Conservation (phyloP, 53 echinoderm and acorn worm genomes). For the Crossaster papposus region DNA sequence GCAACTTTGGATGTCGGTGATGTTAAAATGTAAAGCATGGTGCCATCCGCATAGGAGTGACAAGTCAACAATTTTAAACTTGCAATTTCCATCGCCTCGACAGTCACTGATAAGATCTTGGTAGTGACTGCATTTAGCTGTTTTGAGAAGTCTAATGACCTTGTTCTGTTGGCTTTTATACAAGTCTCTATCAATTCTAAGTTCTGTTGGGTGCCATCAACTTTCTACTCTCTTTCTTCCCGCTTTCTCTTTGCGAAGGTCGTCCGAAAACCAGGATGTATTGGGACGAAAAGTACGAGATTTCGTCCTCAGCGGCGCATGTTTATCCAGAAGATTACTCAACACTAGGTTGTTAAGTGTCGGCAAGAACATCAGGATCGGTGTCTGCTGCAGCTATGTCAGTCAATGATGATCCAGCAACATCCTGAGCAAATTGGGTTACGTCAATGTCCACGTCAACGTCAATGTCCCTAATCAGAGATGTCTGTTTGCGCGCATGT, state of each 20-base stretch:
- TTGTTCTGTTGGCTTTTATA: neutral
- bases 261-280: neutral
- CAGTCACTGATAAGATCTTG: constrained; percentile 6
- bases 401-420: neutral
- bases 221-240: neutral
- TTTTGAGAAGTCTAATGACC: constrained; percentile 2
- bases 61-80: constrained; percentile 18
- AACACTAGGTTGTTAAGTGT: neutral
- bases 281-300: neutral
- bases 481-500: neutral
- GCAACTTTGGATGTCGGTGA: constrained; percentile 10
- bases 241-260: neutral
- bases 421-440: neutral
- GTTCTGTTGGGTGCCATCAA: constrained; percentile 2
- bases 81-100: constrained; percentile 17
- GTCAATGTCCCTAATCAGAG: neutral
- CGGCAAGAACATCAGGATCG: neutral
- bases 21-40: constrained; percentile 12
- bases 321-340: constrained; percentile 7
- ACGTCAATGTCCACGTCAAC: neutral
- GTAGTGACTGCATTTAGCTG: constrained; percentile 4
- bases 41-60: constrained; percentile 26
- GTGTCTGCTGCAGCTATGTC: neutral
- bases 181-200: constrained; percentile 4
- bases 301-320: constrained; percentile 8